Percentiles rank a stretch among this genome's conserved stretches.
Evolutionary conservation across 2,113 vertebrate genomes (phyloP).

Genomic region (Xerus inauris): DNA sequence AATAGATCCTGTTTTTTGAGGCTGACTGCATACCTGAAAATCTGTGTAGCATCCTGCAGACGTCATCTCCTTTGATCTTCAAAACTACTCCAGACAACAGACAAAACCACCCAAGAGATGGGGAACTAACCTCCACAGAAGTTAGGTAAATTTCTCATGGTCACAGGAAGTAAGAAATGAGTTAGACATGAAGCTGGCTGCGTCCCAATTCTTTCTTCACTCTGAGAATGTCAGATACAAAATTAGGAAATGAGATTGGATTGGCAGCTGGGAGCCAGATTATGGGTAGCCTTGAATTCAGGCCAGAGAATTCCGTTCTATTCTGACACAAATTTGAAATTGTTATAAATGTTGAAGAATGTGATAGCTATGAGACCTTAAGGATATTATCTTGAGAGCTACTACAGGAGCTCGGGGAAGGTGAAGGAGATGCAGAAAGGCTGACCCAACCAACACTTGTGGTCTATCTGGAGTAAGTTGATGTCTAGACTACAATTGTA

Average conservation of each 20-base stretch:
- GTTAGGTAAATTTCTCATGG: not conserved
- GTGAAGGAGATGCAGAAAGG: not conserved
- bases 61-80: not conserved
- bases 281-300: slow-evolving; percentile 43
- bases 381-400: not conserved
- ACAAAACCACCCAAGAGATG: not conserved
- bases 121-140: not conserved
- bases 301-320: slow-evolving; percentile 49
- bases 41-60: not conserved
- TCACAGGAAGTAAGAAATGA: not conserved
- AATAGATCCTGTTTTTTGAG: not conserved
- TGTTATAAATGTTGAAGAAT: slow-evolving; percentile 45
- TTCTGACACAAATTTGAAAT: slow-evolving; percentile 47
- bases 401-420: not conserved
- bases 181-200: not conserved
- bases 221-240: slow-evolving; percentile 36
- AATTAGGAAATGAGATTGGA: slow-evolving; percentile 40
- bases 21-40: not conserved
- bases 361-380: not conserved
- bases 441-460: not conserved
- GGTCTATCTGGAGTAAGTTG: not conserved
- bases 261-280: slow-evolving; percentile 20
- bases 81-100: not conserved
- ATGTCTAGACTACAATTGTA: not conserved
- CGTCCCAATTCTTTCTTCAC: not conserved